Evolutionary conservation across 2,797 vertebrate genomes (phyloP).

Genomic region (Myotis findleyi): DNA sequence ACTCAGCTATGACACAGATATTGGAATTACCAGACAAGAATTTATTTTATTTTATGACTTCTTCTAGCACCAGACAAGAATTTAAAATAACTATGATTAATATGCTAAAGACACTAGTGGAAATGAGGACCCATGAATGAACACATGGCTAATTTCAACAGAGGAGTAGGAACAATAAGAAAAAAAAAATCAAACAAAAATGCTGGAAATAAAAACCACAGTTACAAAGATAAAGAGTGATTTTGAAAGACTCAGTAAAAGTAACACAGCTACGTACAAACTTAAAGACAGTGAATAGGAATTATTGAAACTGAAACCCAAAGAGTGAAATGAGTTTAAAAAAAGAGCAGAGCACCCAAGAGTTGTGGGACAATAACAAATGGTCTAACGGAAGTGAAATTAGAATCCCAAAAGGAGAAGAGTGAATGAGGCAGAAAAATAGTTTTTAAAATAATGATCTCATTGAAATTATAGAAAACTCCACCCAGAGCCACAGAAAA

Average conservation of each 20-base stretch:
- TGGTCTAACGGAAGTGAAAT: neutral
- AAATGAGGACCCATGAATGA: neutral
- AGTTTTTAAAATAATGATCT: neutral
- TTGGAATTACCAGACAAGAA: neutral
- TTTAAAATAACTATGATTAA: neutral
- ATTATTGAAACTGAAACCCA: neutral
- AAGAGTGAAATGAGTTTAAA: neutral
- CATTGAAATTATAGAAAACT: neutral
- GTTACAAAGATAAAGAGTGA: neutral
- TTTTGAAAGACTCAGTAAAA: neutral
- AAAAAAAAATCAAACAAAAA: neutral
- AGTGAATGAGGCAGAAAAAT: neutral
- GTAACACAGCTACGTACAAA: neutral
- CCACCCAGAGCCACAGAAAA: neutral
- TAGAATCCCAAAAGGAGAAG: neutral
- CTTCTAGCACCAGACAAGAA: neutral
- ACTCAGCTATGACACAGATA: neutral
- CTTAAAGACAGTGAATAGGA: neutral
- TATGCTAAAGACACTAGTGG: neutral
- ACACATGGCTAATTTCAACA: neutral
- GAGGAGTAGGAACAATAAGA: neutral
- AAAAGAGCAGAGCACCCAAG: neutral
- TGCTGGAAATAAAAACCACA: neutral
- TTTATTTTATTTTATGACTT: neutral
- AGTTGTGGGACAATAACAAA: neutral